Base-by-base conservation (phyloP, 2,888 invertebrate species). In the Hyles lineata region DNA sequence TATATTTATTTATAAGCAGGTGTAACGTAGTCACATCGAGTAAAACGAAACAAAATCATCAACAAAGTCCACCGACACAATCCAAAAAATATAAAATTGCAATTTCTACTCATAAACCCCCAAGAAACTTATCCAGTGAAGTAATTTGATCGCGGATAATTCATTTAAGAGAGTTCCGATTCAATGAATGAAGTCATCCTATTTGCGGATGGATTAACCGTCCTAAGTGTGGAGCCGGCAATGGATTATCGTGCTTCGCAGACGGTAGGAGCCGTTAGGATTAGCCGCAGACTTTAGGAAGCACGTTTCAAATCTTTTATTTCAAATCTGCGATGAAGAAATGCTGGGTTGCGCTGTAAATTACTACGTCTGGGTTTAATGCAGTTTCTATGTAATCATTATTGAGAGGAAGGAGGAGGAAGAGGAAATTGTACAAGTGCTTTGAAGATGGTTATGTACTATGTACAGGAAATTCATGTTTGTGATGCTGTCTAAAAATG, bases 131-230 rank as follows among this genome's bases (percentile, higher is more conserved):
- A 50, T 29, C 21, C 72, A 50, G 69, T 70, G 75, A 63, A 82
- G 83, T 83, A 83, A 83, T 83, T 83, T 77, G 82, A 83, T 80
- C 77, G 74, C 50, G 75, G 73, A 81, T 80, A 74, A 74, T 73
- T 79, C 76, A 79, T 82, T 82, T 78, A 71, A 74, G 71, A 71
- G 77, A 82, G 76, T 79, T 80, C 73, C 76, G 77, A 78, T 74
- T 80, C 77, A 70, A 79, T 79, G 82, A 74, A 76, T 80, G 73
- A 60, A 59, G 76, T 80, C 77, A 79, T 81, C 80, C 78, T 84
- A 82, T 85, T 84, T 85, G 80, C 79, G 77, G 80, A 78, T 80
- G 81, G 81, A 85, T 85, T 83, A 85, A 80, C 79, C 73, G 72
- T 58, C 62, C 52, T 52, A 67, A 67, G 67, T 35, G 58, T 73